Conservation (phyloP, 2,797 vertebrate genomes). For the Neosilurus hyrtlii region DNA sequence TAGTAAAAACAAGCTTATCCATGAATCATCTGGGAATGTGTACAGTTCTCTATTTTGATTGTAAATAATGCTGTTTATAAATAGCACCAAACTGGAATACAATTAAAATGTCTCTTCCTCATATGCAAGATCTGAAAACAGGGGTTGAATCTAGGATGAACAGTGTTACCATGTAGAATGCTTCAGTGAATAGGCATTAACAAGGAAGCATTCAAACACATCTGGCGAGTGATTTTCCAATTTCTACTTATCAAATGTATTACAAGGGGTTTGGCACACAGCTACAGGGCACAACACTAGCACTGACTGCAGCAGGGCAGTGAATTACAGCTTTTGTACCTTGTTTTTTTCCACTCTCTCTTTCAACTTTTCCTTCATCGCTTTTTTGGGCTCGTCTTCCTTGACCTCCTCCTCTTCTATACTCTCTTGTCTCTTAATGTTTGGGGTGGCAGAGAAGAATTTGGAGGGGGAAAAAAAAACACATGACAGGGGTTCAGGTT, state of each 20-base stretch:
- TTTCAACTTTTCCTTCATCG: conserved; percentile 40
- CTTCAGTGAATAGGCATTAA: conserved; percentile 27
- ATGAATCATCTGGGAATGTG: not conserved
- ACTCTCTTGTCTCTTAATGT: conserved; percentile 44
- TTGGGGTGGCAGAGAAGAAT: conserved; percentile 23
- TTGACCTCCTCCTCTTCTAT: conserved; percentile 52
- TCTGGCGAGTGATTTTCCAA: conserved; percentile 31
- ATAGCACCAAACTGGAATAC: conserved; percentile 27
- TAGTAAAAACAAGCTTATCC: conserved; percentile 12
- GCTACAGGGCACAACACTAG: not conserved
- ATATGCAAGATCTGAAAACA: not conserved
- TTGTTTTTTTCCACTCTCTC: conserved; percentile 43
- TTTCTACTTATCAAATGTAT: conserved; percentile 28
- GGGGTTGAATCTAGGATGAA: conserved; percentile 35
- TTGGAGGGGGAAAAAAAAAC: not conserved
- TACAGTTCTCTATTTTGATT: conserved; percentile 25
- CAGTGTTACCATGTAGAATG: conserved; percentile 1
- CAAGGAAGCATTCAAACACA: conserved; percentile 38
- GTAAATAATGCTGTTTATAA: conserved; percentile 42
- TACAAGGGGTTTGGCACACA: conserved; percentile 13
- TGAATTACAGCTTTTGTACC: conserved; percentile 39
- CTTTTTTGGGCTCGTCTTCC: conserved; percentile 48
- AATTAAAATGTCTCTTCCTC: conserved; percentile 1
- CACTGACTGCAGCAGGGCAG: not conserved
- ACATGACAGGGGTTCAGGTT: not conserved